A percentile compares a stretch with the other conserved stretches of the same genome.
phyloP scores from a whole-genome alignment of 2,888 invertebrate species.

The Atrina japonica region DNA sequence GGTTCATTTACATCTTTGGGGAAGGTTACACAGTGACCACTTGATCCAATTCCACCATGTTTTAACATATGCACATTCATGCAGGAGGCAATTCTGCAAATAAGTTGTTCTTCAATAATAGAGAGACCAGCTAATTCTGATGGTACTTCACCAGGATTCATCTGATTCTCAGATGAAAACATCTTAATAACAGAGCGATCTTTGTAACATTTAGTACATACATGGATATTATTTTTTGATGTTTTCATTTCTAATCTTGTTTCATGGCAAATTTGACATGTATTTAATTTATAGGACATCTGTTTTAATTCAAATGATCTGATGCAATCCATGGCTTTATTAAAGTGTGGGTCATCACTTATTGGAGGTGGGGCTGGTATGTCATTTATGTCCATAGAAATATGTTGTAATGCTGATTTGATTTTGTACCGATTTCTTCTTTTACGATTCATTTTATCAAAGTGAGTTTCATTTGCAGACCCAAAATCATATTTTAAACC shows the following conservation, averaged over 20 bases:
- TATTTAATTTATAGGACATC: slow-evolving; percentile 41
- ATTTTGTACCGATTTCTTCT: slow-evolving; percentile 20
- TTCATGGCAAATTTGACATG: slow-evolving; percentile 38
- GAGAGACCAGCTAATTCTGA: slow-evolving; percentile 32
- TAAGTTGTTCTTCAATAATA: slow-evolving; percentile 49
- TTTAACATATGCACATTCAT: slow-evolving; percentile 48
- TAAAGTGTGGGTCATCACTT: slow-evolving; percentile 19
- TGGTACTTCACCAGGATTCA: slow-evolving; percentile 45
- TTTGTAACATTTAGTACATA: slow-evolving; percentile 21
- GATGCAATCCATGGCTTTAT: slow-evolving; percentile 42
- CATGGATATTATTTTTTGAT: not conserved
- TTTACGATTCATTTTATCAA: not conserved
- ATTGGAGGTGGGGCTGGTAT: slow-evolving; percentile 31
- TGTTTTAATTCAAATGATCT: slow-evolving; percentile 46
- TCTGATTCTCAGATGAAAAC: slow-evolving; percentile 44
- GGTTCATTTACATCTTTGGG: slow-evolving; percentile 48
- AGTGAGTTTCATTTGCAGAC: not conserved
- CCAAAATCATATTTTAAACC: slow-evolving; percentile 18
- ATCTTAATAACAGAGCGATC: slow-evolving; percentile 39
- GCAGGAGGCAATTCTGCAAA: slow-evolving; percentile 38
- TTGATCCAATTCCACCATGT: slow-evolving; percentile 51
- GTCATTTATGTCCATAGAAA: slow-evolving; percentile 8
- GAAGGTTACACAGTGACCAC: slow-evolving; percentile 51
- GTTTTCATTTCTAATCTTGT: slow-evolving; percentile 23
- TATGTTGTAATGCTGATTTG: slow-evolving; percentile 11